Evolutionary conservation across 23 tunicate species (phyloP).

Genomic region (Trididemnum miniatum): DNA sequence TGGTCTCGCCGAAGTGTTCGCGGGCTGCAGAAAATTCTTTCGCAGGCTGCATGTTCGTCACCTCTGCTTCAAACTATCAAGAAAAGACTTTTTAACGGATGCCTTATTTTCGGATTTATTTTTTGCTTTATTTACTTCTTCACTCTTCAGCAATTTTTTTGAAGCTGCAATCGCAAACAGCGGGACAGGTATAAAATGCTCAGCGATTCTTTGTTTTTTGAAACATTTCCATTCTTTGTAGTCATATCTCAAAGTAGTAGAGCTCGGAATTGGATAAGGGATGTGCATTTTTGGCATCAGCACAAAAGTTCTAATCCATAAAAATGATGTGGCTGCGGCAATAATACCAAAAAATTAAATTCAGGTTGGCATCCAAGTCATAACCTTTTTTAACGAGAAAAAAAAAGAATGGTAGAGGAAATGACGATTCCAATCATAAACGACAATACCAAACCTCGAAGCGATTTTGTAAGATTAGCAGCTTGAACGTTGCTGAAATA

Average conservation of each 20-base stretch:
- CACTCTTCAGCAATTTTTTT: no score
- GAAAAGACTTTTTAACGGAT: no score
- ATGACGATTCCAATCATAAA: conserved; percentile 17
- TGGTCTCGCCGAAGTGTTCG: no score
- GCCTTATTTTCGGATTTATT: no score
- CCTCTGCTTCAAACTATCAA: no score
- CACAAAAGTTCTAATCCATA: conserved; percentile 37
- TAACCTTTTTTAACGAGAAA: conserved; percentile 23
- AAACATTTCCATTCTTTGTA: conserved; percentile 25
- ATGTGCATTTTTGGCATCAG: conserved; percentile 26
- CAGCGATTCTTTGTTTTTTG: not conserved
- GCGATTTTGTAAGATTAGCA: conserved; percentile 29
- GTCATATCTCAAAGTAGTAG: not conserved
- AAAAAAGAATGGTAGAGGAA: conserved; percentile 9
- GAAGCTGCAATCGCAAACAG: not conserved
- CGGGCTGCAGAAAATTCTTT: no score
- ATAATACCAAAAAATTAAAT: not conserved
- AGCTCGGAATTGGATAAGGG: not conserved
- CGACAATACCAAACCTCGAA: not conserved
- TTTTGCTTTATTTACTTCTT: no score
- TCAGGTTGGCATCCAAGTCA: conserved; percentile 1
- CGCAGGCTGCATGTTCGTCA: no score
- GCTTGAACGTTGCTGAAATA: conserved; percentile 40
- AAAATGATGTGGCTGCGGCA: not conserved
- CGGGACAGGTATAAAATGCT: not conserved